Evolutionary conservation across 1,140 invertebrate species (phyloP), one percentile per base, ranked within the genome.

Genomic region (Camponotus floridanus): DNA sequence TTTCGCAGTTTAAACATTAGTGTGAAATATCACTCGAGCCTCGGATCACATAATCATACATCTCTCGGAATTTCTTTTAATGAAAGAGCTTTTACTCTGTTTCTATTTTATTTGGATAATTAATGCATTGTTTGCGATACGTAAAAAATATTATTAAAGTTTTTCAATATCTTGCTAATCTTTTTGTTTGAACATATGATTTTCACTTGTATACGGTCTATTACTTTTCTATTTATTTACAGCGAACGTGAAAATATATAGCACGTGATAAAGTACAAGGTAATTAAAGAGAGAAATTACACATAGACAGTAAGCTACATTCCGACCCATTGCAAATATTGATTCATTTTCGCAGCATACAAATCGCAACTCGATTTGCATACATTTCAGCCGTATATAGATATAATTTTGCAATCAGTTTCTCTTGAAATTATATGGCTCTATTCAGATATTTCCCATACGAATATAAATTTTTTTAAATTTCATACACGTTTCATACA

Each of bases 1-100:
- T 26, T 74, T 61, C 26, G 68, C 79, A n/a, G 79, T 73, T 68
- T 73, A 62, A 83, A 74, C 79, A 83, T 83, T 74, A 74, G 13
- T 13, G 79, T 73, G 39, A 59, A 55, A 73, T 74, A 83, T 42
- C 51, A 64, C 39, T 68, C 76, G 64, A 78, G 48, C 18, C n/a
- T 42, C 45, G n/a, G 15, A 45, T 36, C 11, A 21, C 13, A 26
- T 26, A 26, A 0, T 26, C 26, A 26, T 26, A 26, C 36, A 33
- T 42, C 2, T 31, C 42, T 33, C 57, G 6, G 55, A 83, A 74
- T 83, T 74, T 83, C 71, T 74, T 21, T 62, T 39, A 83, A 74
- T 39, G 57, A 59, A 61, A 33, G n/a, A 21, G 31, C 18, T 83
- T 74, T 45, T 3, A 33, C 15, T 51, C 15, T 15, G 31, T 71